Percentiles rank a stretch among this genome's conserved stretches.
Evolutionary conservation across 64 coral and sea anemone genomes (phyloP).

Genomic region (Montipora capricornis): DNA sequence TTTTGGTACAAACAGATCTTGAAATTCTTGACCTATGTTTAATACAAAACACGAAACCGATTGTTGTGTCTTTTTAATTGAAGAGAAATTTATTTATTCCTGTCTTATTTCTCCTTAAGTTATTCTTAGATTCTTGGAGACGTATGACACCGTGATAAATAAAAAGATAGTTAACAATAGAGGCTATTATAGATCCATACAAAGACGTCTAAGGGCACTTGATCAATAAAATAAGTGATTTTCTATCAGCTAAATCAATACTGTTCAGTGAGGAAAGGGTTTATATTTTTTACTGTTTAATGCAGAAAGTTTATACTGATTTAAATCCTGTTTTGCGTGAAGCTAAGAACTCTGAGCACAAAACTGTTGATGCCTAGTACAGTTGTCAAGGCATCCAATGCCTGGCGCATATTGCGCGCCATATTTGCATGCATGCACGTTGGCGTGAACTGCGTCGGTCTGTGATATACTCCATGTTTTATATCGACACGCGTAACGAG

Average conservation of each 20-base stretch:
- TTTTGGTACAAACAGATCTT: neutral
- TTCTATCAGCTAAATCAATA: conserved; percentile 48
- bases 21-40: neutral
- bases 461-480: conserved; percentile 13
- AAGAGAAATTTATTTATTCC: conserved; percentile 7
- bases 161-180: conserved; percentile 60
- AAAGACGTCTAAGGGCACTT: conserved; percentile 29
- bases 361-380: too few species aligned
- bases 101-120: neutral
- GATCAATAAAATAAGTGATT: conserved; percentile 61
- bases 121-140: conserved; percentile 30
- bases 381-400: neutral
- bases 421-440: neutral
- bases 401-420: neutral
- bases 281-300: conserved; percentile 1
- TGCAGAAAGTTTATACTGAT: neutral
- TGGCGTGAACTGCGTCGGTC: neutral
- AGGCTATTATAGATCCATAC: neutral
- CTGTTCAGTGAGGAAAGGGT: neutral
- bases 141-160: conserved; percentile 31
- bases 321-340: neutral
- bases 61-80: conserved; percentile 46
- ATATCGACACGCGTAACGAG: conserved; percentile 18
- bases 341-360: neutral
- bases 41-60: neutral